These are phyloP conservation scores for Luperina nickerlii DNA, from an alignment of 2,888 invertebrate species.

Conservation along the genomic window DNA sequence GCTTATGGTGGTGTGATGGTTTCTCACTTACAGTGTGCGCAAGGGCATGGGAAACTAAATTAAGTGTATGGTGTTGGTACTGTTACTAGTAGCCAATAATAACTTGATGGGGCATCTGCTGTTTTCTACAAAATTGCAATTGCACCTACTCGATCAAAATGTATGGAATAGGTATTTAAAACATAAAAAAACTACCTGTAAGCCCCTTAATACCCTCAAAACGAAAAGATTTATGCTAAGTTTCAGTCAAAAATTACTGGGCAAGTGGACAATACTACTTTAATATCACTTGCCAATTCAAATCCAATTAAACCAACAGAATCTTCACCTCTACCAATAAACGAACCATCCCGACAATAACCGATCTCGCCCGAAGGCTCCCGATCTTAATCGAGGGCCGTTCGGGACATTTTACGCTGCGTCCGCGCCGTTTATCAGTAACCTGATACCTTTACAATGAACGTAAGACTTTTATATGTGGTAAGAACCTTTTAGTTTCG, in stretches of 20 bases:
- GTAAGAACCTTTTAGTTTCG: conserved; percentile 71
- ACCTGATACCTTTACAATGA: conserved; percentile 71
- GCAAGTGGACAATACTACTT: not conserved
- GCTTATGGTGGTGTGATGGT: conserved; percentile 43
- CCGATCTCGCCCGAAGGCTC: conserved; percentile 61
- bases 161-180: no score
- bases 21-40: conserved; percentile 43
- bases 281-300: conserved; percentile 5
- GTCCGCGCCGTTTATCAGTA: conserved; percentile 70
- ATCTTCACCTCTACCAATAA: conserved; percentile 16
- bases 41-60: conserved; percentile 42
- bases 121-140: no score
- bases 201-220: no score
- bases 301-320: conserved; percentile 38
- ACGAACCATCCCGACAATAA: conserved; percentile 46
- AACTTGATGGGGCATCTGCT: not conserved
- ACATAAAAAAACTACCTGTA: no score
- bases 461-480: conserved; percentile 64
- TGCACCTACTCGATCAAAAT: no score
- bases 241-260: not conserved
- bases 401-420: conserved; percentile 65
- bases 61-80: not conserved
- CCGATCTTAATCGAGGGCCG: conserved; percentile 68
- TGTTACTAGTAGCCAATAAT: not conserved
- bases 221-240: not conserved